Conservation (phyloP, 2,113 vertebrate genomes). For the Gobio gobio region DNA sequence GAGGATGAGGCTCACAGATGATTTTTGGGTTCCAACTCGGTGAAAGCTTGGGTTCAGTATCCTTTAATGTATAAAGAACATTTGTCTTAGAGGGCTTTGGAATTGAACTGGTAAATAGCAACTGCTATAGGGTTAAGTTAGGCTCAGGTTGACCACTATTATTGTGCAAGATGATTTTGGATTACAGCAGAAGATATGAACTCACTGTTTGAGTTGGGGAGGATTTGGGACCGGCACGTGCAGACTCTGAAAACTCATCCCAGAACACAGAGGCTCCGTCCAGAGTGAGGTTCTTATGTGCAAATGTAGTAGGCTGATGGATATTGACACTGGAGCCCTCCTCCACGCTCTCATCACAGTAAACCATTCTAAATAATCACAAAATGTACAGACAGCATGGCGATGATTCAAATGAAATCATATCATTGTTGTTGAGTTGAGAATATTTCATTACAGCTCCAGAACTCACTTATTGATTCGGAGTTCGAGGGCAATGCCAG, state of each 20-base stretch:
- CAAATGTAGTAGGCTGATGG: conserved; percentile 93
- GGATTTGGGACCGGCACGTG: conserved; percentile 85
- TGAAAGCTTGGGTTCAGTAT: conserved; percentile 94
- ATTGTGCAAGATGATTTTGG: neutral
- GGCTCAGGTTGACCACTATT: neutral
- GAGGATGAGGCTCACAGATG: conserved; percentile 94
- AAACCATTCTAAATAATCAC: conserved; percentile 82
- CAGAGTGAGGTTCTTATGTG: conserved; percentile 91
- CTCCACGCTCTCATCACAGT: conserved; percentile 91
- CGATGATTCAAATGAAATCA: neutral
- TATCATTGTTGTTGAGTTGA: neutral
- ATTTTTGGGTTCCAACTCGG: conserved; percentile 99
- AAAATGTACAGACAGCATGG: conserved; percentile 48
- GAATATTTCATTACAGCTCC: neutral
- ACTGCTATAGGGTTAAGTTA: neutral
- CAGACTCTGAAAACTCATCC: conserved; percentile 92
- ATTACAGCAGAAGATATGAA: conserved; percentile 19
- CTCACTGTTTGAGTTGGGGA: conserved; percentile 86
- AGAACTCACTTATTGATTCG: conserved; percentile 87
- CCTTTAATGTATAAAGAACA: conserved; percentile 73
- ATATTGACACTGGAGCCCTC: conserved; percentile 89
- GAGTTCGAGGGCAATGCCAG: conserved; percentile 93
- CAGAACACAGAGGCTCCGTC: conserved; percentile 90
- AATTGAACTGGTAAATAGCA: conserved; percentile 42
- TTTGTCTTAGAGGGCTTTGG: neutral